Conservation (phyloP, 1,140 invertebrate genomes). For the Heliconius hermathena region DNA sequence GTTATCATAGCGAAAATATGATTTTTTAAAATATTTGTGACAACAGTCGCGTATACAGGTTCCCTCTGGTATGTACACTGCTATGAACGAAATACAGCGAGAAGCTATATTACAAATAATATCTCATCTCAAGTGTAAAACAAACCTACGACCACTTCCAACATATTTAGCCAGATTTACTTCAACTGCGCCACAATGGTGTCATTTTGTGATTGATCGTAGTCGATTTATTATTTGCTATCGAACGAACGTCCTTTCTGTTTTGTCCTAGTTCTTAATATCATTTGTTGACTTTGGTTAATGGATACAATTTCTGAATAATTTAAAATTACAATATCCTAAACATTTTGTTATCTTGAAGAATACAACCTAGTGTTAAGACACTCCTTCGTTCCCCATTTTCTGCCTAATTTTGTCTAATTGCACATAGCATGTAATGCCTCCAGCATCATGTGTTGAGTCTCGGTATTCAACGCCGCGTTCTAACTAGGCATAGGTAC, state of each 20-base stretch:
- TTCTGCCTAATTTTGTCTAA: too few species aligned
- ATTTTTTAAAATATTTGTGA: too few species aligned
- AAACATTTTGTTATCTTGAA: too few species aligned
- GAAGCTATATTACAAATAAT: too few species aligned
- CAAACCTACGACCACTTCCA: not conserved
- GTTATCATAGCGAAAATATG: too few species aligned
- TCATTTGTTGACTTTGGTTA: not conserved
- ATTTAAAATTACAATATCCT: not conserved
- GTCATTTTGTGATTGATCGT: not conserved
- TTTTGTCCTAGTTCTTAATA: not conserved
- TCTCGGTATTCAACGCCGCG: too few species aligned
- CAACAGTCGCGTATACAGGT: too few species aligned
- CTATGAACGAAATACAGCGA: not conserved
- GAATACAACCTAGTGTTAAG: too few species aligned
- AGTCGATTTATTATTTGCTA: not conserved
- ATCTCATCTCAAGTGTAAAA: not conserved
- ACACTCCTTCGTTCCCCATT: too few species aligned
- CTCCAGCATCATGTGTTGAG: too few species aligned
- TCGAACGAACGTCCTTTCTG: not conserved
- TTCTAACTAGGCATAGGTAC: too few species aligned
- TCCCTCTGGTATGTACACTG: not conserved
- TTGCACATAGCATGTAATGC: too few species aligned
- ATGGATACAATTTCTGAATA: not conserved
- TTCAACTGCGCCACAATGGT: not conserved
- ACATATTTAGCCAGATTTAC: not conserved